Base-by-base conservation (phyloP, 2,888 invertebrate genomes). In the Mamestra brassicae region DNA sequence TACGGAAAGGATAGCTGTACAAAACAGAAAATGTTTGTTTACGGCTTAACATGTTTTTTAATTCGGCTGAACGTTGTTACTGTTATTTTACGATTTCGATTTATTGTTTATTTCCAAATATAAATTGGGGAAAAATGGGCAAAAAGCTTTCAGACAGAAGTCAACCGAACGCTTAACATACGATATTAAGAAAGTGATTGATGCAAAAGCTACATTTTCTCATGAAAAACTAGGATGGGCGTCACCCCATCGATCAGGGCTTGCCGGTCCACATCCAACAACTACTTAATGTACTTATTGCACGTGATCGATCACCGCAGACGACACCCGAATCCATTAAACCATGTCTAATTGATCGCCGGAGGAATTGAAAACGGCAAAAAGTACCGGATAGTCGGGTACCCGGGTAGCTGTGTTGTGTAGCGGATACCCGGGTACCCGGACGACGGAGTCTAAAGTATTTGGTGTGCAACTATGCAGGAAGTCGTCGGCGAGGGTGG, bases 301-400 rank as follows among this genome's bases (percentile, higher is more conserved):
- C 91, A 86, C 85, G 91, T 94, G 93, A 96, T 96, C 93, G 94
- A 95, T 96, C 95, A 93, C 94, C 83, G 87, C 87, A 88, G 90
- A 89, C 91, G 94, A 94, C 95, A 94, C 93, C 90, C 90, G 92
- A 94, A 94, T 94, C 95, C 95, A 95, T 95, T 95, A 94, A 95
- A 94, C 92, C 94, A 91, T 93, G 91, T 94, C 93, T 95, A 96
- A 96, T 95, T 96, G 95, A 96, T 96, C 93, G 94, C 89, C 87
- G 86, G 83, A 89, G 86, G 90, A 94, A 95, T 94, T 95, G 95
- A 95, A 95, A 95, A 93, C 88, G 91, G 95, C 93, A 94, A 95
- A 95, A 95, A 95, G 90, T 91, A 86, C 80, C 76, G 76, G 47
- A 26, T 79, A 60, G 38, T 4, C 42, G 63, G 13, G 17, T 50